These are phyloP conservation scores for Yponomeuta malinellus DNA, from an alignment of 2,888 invertebrate genomes.

Conservation along the genomic window DNA sequence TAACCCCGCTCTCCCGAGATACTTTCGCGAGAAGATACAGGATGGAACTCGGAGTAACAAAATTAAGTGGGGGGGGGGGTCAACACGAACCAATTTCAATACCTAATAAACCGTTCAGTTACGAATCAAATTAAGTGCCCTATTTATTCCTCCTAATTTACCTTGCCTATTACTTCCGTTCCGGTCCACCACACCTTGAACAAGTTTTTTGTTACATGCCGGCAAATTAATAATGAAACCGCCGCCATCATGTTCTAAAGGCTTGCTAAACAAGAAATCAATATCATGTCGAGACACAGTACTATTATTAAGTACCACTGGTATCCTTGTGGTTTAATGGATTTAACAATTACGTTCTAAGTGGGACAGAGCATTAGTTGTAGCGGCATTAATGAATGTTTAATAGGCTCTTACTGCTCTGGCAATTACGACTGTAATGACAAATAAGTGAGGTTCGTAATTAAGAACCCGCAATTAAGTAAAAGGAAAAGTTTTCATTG, in stretches of 20 bases:
- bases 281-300: background rate
- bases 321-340: constrained; percentile 1
- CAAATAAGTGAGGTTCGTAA: constrained; percentile 39
- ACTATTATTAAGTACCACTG: background rate
- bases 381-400: constrained; percentile 21
- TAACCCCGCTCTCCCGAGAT: background rate
- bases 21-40: constrained; percentile 6
- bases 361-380: constrained; percentile 12
- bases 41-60: background rate
- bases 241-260: background rate
- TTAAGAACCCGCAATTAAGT: constrained; percentile 56
- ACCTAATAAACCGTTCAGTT: too few relatives aligned
- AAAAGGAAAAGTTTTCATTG: constrained; percentile 47
- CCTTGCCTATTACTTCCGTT: too few relatives aligned
- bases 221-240: too few relatives aligned
- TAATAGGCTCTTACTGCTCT: constrained; percentile 28
- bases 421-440: constrained; percentile 30
- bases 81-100: too few relatives aligned
- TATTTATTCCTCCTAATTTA: too few relatives aligned
- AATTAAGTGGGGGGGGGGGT: too few relatives aligned
- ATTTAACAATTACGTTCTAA: constrained; percentile 2
- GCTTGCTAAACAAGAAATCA: background rate
- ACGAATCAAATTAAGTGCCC: too few relatives aligned
- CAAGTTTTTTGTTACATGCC: too few relatives aligned
- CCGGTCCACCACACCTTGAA: too few relatives aligned